Percentiles rank a stretch among this genome's conserved stretches.
These are phyloP conservation scores for Arremon brunneinucha DNA, from an alignment of 2,797 vertebrate species.

Conservation along the genomic window DNA sequence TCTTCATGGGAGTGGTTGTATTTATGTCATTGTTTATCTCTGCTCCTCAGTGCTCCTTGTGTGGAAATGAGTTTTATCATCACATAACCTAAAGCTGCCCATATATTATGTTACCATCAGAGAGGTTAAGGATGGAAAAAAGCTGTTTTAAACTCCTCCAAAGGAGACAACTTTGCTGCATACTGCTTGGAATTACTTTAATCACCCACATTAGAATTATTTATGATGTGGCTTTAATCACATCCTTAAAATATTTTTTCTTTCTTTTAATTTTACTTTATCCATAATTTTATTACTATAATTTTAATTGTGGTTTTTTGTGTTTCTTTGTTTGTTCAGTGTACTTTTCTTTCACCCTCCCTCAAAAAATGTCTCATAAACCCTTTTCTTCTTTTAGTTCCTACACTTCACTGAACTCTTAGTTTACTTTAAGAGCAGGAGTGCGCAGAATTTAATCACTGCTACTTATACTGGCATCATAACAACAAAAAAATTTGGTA, in stretches of 20 bases:
- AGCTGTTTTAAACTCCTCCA: neutral
- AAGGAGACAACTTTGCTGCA: neutral
- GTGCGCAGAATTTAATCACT: neutral
- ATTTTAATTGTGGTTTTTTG: neutral
- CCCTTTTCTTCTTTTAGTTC: neutral
- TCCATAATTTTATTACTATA: neutral
- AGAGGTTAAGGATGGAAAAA: neutral
- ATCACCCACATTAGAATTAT: neutral
- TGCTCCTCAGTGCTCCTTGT: neutral
- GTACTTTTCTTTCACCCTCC: neutral
- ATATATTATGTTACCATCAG: neutral
- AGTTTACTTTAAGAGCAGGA: neutral
- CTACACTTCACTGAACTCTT: neutral
- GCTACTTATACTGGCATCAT: neutral
- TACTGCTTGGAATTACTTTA: neutral
- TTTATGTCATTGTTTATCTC: neutral
- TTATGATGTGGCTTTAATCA: neutral
- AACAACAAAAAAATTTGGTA: neutral
- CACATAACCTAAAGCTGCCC: neutral
- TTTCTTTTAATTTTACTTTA: neutral
- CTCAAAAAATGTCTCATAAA: neutral
- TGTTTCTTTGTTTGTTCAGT: neutral
- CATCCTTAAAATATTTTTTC: neutral
- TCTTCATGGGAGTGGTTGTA: neutral
- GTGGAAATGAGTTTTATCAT: neutral